Percentiles rank a stretch among this genome's conserved stretches.
Conservation (phyloP, 2,888 invertebrate species). For the Polylopha cassiicola region DNA sequence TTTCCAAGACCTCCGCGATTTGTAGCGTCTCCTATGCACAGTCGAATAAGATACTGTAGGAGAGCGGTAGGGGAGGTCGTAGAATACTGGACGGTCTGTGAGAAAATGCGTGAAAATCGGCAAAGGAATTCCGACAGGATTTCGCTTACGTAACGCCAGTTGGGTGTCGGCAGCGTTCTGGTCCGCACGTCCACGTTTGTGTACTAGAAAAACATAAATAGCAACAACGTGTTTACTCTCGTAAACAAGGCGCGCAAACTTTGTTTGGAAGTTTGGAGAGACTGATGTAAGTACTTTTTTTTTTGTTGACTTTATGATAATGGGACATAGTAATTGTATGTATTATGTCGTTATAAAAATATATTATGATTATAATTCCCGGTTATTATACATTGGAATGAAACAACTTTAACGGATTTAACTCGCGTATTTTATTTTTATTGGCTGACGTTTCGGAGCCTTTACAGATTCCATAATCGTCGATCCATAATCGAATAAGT, state of each 20-base stretch:
- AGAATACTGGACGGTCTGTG: constrained; percentile 32
- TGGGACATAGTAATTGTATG: constrained; percentile 1
- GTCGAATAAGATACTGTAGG: not conserved
- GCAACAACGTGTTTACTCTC: constrained; percentile 71
- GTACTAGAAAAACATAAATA: constrained; percentile 57
- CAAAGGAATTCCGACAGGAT: constrained; percentile 58
- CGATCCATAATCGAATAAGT: too few relatives aligned
- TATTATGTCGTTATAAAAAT: not conserved
- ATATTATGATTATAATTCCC: too few relatives aligned
- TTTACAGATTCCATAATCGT: too few relatives aligned
- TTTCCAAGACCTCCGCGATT: constrained; percentile 30
- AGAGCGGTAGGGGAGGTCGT: constrained; percentile 36
- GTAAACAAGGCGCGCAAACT: constrained; percentile 53
- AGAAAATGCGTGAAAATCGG: constrained; percentile 51
- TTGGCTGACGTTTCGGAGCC: too few relatives aligned
- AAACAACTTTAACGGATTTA: too few relatives aligned
- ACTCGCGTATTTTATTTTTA: too few relatives aligned
- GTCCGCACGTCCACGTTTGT: constrained; percentile 44
- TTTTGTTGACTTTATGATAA: not conserved
- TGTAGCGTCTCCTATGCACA: constrained; percentile 11
- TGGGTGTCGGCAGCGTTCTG: constrained; percentile 44
- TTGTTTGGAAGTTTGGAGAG: constrained; percentile 7
- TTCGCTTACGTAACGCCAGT: constrained; percentile 70
- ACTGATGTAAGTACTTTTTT: constrained; percentile 14
- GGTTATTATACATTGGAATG: too few relatives aligned